These are phyloP conservation scores for Calonectris borealis DNA, from an alignment of 2,113 vertebrate genomes.

Conservation along the genomic window DNA sequence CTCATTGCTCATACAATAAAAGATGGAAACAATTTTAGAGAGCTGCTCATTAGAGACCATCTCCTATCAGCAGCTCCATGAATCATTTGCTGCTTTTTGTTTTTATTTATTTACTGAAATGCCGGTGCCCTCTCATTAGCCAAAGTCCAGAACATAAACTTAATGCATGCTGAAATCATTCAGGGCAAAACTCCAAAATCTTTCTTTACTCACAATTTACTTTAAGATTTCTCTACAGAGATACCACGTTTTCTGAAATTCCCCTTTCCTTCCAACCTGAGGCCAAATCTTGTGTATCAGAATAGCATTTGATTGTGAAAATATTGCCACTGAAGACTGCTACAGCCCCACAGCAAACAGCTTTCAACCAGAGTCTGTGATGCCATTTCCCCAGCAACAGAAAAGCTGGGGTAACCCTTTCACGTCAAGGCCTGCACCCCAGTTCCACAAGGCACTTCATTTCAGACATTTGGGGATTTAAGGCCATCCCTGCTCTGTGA, in stretches of 20 bases:
- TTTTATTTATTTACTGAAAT: constrained; percentile 5
- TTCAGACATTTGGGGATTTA: neutral
- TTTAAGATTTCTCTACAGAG: neutral
- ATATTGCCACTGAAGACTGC: neutral
- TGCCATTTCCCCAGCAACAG: neutral
- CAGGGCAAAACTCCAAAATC: neutral
- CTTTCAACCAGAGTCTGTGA: neutral
- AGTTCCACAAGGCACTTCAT: neutral
- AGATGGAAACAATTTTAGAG: neutral
- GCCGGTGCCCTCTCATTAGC: neutral
- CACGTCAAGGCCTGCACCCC: neutral
- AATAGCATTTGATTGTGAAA: neutral
- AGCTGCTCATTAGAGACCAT: neutral
- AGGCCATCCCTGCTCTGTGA: neutral
- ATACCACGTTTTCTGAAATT: neutral
- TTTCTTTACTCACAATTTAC: neutral
- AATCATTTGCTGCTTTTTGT: neutral
- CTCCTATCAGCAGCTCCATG: neutral
- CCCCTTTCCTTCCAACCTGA: neutral
- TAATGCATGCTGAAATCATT: neutral
- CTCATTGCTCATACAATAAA: neutral
- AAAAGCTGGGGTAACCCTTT: neutral
- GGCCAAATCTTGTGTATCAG: neutral
- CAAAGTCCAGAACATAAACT: neutral
- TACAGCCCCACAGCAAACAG: neutral